These are phyloP conservation scores for Microplitis deprimator DNA, from an alignment of 2,888 invertebrate genomes.

Conservation along the genomic window DNA sequence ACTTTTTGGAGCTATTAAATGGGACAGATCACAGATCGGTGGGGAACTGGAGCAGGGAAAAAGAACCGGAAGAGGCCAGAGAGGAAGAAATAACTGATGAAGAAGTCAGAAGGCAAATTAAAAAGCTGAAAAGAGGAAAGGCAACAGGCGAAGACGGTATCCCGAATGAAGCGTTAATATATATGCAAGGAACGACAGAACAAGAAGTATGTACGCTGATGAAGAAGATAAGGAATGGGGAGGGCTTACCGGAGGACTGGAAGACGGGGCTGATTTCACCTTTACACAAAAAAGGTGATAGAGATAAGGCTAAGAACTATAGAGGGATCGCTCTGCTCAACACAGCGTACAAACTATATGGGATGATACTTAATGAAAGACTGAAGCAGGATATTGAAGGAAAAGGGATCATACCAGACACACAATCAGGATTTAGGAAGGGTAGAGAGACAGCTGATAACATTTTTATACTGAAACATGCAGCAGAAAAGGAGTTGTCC, in stretches of 20 bases:
- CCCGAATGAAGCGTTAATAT: conserved; percentile 45
- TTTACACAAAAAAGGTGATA: conserved; percentile 47
- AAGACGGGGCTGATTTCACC: conserved; percentile 43
- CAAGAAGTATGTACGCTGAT: neutral
- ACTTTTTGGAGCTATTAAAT: conserved; percentile 26
- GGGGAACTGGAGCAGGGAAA: conserved; percentile 5
- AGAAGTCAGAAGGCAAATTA: conserved; percentile 28
- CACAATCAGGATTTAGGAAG: conserved; percentile 47
- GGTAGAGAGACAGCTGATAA: conserved; percentile 44
- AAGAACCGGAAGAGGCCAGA: conserved; percentile 19
- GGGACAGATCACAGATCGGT: conserved; percentile 20
- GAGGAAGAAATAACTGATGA: conserved; percentile 14
- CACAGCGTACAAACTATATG: conserved; percentile 48
- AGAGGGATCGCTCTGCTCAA: conserved; percentile 49
- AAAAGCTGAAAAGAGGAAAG: conserved; percentile 38
- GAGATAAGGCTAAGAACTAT: conserved; percentile 41
- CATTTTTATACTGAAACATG: conserved; percentile 38
- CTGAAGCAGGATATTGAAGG: conserved; percentile 42
- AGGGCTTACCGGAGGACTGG: conserved; percentile 48
- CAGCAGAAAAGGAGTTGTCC: conserved; percentile 30
- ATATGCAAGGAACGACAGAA: conserved; percentile 16
- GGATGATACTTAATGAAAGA: conserved; percentile 42
- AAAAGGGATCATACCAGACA: conserved; percentile 36
- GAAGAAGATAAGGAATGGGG: conserved; percentile 39
- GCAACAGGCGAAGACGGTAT: conserved; percentile 42